Percentiles rank a stretch among this genome's conserved stretches.
Conservation (phyloP, 2,888 invertebrate genomes). For the Phania funesta region DNA sequence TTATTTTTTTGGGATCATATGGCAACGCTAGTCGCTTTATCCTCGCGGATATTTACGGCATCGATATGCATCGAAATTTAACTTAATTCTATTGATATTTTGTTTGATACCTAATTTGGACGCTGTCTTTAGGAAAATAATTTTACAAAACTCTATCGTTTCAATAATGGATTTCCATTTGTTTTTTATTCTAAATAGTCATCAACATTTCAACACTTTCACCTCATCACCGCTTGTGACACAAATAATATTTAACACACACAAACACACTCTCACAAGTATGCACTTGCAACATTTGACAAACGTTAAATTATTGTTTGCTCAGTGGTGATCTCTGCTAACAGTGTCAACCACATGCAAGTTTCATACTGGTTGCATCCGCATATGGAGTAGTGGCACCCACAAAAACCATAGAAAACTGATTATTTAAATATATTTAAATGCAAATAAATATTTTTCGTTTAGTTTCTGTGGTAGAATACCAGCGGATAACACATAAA, state of each 20-base stretch:
- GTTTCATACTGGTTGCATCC: conserved; percentile 20
- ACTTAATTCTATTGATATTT: too few relatives aligned
- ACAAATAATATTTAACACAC: background rate
- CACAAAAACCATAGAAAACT: conserved; percentile 57
- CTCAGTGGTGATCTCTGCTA: conserved; percentile 22
- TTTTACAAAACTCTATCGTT: too few relatives aligned
- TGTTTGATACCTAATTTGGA: too few relatives aligned
- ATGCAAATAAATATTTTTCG: conserved; percentile 19
- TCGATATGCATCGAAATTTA: too few relatives aligned
- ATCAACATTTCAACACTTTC: too few relatives aligned
- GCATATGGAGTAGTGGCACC: conserved; percentile 26
- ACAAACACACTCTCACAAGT: background rate
- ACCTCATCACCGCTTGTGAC: too few relatives aligned
- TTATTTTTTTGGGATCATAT: too few relatives aligned
- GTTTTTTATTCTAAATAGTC: too few relatives aligned
- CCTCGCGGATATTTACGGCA: too few relatives aligned
- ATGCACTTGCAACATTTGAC: background rate
- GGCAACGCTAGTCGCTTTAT: too few relatives aligned
- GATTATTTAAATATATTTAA: conserved; percentile 55
- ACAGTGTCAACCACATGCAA: conserved; percentile 41
- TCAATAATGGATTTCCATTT: too few relatives aligned
- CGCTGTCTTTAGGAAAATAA: too few relatives aligned
- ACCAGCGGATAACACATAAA: conserved; percentile 30
- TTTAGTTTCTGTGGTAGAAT: conserved; percentile 22
- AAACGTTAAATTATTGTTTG: conserved; percentile 17